These are phyloP conservation scores for Hipparchia semele DNA, from an alignment of 2,888 invertebrate species.

Conservation along the genomic window DNA sequence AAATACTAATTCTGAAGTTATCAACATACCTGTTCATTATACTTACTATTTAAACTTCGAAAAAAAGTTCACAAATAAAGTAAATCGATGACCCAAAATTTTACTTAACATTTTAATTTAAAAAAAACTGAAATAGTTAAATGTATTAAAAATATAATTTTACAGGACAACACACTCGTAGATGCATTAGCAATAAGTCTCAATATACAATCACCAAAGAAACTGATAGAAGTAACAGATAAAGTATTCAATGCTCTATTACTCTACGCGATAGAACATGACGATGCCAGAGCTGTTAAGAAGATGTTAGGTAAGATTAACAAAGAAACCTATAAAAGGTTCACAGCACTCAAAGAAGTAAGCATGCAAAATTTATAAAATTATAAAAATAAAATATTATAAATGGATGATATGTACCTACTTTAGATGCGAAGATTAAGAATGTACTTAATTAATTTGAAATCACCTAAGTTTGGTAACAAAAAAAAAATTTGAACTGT, in stretches of 20 bases:
- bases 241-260: slow-evolving; percentile 69
- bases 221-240: slow-evolving; percentile 67
- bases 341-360: neutral
- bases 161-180: slow-evolving; percentile 78
- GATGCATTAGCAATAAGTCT: slow-evolving; percentile 81
- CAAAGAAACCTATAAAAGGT: neutral
- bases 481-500: too few species aligned
- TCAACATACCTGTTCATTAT: too few species aligned
- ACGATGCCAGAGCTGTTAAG: slow-evolving; percentile 61
- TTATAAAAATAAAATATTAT: too few species aligned
- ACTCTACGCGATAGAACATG: slow-evolving; percentile 67
- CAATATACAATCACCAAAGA: slow-evolving; percentile 78
- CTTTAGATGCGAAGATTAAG: too few species aligned
- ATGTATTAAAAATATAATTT: neutral
- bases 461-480: too few species aligned
- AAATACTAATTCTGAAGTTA: too few species aligned
- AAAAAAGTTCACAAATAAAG: neutral
- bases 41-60: too few species aligned
- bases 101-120: too few species aligned
- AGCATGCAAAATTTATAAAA: neutral
- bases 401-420: too few species aligned
- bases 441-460: too few species aligned
- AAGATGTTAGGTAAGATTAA: slow-evolving; percentile 63
- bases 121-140: neutral
- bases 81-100: neutral